Evolutionary conservation across 1,140 invertebrate species (phyloP).

Genomic region (Tribolium castaneum): DNA sequence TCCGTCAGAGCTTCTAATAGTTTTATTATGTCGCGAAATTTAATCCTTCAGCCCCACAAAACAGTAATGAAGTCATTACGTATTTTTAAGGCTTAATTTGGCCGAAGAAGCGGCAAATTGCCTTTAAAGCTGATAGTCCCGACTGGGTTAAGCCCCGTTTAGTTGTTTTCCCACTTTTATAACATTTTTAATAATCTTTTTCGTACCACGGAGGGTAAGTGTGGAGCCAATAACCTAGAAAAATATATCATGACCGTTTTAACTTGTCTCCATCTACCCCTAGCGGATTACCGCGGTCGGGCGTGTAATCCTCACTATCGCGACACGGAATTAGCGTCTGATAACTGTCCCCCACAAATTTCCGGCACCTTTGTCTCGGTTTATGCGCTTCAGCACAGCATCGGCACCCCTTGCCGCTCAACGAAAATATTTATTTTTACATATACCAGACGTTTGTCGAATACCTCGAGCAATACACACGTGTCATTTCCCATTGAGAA

Average conservation of each 20-base stretch:
- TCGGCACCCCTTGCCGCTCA: neutral
- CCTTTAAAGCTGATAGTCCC: neutral
- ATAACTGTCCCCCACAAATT: slow-evolving; percentile 45
- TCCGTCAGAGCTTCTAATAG: no score
- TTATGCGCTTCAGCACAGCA: slow-evolving; percentile 37
- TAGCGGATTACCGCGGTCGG: slow-evolving; percentile 43
- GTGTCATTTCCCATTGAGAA: slow-evolving; percentile 14
- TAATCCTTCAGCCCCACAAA: no score
- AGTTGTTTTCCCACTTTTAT: neutral
- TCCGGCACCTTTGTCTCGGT: slow-evolving; percentile 44
- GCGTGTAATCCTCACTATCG: slow-evolving; percentile 49
- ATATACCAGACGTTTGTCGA: neutral
- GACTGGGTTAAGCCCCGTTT: neutral
- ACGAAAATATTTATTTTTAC: neutral
- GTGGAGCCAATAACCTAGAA: neutral
- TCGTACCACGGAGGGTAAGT: neutral
- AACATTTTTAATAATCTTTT: neutral
- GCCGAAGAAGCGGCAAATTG: neutral
- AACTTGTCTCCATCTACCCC: slow-evolving; percentile 23
- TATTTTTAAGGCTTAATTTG: neutral
- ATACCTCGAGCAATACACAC: neutral
- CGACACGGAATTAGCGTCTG: slow-evolving; percentile 49
- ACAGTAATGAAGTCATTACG: no score
- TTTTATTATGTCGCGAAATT: no score
- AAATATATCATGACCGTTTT: slow-evolving; percentile 24